Conservation (phyloP, 2,113 vertebrate species). For the Symphodus melops region DNA sequence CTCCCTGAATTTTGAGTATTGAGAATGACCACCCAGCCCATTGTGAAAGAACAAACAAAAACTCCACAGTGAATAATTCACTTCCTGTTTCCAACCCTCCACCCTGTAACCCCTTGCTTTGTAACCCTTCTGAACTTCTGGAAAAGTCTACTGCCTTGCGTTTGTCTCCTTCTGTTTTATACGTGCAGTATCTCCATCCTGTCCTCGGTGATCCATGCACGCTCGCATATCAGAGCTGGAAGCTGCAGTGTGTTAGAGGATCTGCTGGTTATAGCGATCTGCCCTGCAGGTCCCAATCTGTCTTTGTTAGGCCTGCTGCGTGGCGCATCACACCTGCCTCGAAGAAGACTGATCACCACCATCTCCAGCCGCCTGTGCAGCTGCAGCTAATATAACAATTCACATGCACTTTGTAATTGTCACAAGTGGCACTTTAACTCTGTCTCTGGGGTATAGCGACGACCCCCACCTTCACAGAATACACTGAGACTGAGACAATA, state of each 20-base stretch:
- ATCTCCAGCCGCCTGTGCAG: constrained; percentile 63
- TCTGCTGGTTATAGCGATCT: constrained; percentile 57
- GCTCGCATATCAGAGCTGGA: constrained; percentile 55
- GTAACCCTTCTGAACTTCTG: constrained; percentile 15
- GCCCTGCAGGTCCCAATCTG: constrained; percentile 76
- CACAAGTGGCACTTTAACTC: constrained; percentile 59
- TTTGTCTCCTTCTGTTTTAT: constrained; percentile 26
- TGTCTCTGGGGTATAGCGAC: constrained; percentile 6
- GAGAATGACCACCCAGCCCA: background rate
- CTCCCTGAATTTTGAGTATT: background rate
- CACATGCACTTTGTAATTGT: constrained; percentile 75
- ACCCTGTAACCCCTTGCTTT: constrained; percentile 4
- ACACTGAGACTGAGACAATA: background rate
- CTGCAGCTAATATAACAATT: constrained; percentile 64
- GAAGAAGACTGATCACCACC: constrained; percentile 78
- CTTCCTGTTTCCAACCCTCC: background rate
- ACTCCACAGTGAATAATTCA: background rate
- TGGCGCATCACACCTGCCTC: constrained; percentile 62
- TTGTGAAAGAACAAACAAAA: background rate
- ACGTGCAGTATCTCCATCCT: constrained; percentile 46
- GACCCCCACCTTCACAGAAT: constrained; percentile 1
- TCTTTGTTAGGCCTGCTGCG: constrained; percentile 78
- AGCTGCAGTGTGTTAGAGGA: constrained; percentile 56
- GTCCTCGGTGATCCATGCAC: constrained; percentile 57
- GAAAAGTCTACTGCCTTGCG: constrained; percentile 1